A percentile compares a stretch with the other conserved stretches of the same genome.
phyloP scores from a whole-genome alignment of 2,888 invertebrate genomes.

The Sipunculus nudus region DNA sequence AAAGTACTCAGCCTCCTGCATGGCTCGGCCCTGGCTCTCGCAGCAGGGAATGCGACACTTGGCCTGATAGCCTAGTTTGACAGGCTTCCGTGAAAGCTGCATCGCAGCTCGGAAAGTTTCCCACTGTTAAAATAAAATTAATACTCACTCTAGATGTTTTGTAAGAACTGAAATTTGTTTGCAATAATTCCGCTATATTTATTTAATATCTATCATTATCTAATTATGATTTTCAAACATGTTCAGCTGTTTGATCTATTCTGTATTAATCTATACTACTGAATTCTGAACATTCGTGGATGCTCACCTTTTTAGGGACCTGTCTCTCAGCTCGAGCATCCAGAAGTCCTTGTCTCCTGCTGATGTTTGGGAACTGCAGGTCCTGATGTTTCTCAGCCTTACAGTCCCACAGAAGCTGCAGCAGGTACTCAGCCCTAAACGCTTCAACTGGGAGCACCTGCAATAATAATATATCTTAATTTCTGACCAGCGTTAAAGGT shows the following conservation, averaged over 20 bases:
- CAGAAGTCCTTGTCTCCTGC: too few species aligned
- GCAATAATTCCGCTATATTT: too few species aligned
- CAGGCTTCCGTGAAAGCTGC: slow-evolving; percentile 25
- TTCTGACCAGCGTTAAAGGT: too few species aligned
- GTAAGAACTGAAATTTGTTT: too few species aligned
- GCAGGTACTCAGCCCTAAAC: slow-evolving; percentile 17
- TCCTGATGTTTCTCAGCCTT: slow-evolving; percentile 29
- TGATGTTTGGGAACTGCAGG: slow-evolving; percentile 24
- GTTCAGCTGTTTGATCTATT: too few species aligned
- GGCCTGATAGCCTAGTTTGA: slow-evolving; percentile 34
- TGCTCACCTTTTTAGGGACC: too few species aligned
- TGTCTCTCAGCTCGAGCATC: too few species aligned
- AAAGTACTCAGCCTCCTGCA: slow-evolving; percentile 32
- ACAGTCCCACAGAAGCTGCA: slow-evolving; percentile 28
- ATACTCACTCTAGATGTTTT: too few species aligned
- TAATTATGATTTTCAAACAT: too few species aligned
- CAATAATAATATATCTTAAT: not conserved
- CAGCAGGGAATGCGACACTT: not conserved
- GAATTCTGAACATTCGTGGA: too few species aligned
- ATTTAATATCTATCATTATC: too few species aligned
- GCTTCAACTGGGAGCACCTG: slow-evolving; percentile 25
- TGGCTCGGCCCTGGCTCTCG: not conserved
- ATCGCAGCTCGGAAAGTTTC: slow-evolving; percentile 52
- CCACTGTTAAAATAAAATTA: slow-evolving; percentile 45
- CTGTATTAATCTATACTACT: too few species aligned